Evolutionary conservation across 1,140 invertebrate genomes (phyloP).

Genomic region (Triops cancriformis): DNA sequence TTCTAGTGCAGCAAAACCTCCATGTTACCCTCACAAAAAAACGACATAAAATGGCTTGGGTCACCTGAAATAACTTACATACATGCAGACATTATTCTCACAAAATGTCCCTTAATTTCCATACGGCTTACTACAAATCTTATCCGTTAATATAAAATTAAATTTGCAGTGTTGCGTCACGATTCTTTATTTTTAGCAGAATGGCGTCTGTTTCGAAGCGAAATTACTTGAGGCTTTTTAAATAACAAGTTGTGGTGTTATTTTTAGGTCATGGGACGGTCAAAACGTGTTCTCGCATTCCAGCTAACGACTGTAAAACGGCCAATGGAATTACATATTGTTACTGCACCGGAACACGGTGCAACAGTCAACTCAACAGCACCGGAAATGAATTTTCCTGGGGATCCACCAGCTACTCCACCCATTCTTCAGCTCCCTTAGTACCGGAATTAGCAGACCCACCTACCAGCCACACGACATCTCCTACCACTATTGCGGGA

Average conservation of each 20-base stretch:
- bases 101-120: too few species aligned
- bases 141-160: too few species aligned
- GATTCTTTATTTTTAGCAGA: too few species aligned
- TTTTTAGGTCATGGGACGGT: constrained; percentile 19
- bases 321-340: constrained; percentile 45
- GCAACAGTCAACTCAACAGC: constrained; percentile 39
- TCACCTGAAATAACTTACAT: not conserved
- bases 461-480: not conserved
- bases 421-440: not conserved
- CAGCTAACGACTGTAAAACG: constrained; percentile 42
- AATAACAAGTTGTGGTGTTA: not conserved
- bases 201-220: too few species aligned
- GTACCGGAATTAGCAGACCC: not conserved
- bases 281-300: constrained; percentile 41
- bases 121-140: too few species aligned
- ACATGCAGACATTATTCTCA: not conserved
- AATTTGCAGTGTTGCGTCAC: too few species aligned
- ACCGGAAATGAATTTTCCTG: not conserved
- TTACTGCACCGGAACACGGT: constrained; percentile 45
- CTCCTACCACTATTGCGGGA: not conserved
- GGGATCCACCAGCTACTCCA: not conserved
- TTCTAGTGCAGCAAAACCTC: not conserved
- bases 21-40: not conserved
- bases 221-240: too few species aligned
- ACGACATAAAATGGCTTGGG: not conserved